Evolutionary conservation across 1,140 invertebrate genomes (phyloP), one percentile per base, ranked within the genome.

Genomic region (Dreissena rostriformis): DNA sequence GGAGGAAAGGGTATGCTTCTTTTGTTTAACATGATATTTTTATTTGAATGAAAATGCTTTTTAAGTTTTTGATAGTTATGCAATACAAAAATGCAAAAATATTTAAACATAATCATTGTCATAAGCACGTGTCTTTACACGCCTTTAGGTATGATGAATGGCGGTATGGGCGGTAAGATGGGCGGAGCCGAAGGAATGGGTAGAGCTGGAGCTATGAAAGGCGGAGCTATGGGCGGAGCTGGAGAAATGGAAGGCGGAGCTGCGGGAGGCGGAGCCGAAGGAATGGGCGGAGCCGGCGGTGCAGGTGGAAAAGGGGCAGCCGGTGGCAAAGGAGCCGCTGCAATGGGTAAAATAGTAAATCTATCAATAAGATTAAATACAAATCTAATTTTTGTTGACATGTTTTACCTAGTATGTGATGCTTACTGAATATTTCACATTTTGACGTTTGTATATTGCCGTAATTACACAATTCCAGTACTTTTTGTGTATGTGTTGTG

Each of bases 141-240:
- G n/a, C n/a, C n/a, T n/a, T n/a, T n/a, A n/a, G n/a, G 57, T 11
- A 61, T n/a, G 17, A 61, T 5, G 11, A 24, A 24, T 61, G 11
- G 11, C 11, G 57, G 57, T 12, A 61, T 61, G 57, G 57, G 57
- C 11, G 57, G 57, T n/a, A 61, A 61, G 17, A 61, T 61, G 57
- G 57, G 57, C 22, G 57, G 57, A 19, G 57, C 57, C 22, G 57
- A 24, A n/a, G 57, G 57, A 61, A 61, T 61, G 57, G 57, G 57
- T 12, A 12, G 57, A 6, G 53, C 12, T 57, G 57, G 57, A 6
- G 57, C 57, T 61, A 61, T 61, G 57, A 12, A 11, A 61, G 57
- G 57, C 57, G 57, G 57, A n/a, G 57, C 57, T 11, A 57, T 57
- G 53, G 57, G 57, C 12, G 57, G 57, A 61, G 11, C 53, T 57